Conservation (phyloP, 2,113 vertebrate genomes). For the Urocolius indicus region DNA sequence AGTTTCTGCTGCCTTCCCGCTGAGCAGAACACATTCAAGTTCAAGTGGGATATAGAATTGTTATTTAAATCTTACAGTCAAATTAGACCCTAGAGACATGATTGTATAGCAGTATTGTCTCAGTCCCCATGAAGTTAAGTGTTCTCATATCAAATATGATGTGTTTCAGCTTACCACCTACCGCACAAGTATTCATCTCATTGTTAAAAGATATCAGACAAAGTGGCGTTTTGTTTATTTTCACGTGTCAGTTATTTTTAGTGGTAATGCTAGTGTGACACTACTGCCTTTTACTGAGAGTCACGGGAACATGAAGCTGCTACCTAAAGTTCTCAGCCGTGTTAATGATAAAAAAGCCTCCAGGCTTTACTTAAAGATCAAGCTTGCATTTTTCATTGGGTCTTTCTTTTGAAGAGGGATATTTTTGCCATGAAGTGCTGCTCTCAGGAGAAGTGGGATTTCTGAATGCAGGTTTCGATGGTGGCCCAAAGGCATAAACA, state of each 20-base stretch:
- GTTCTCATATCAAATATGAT: constrained; percentile 42
- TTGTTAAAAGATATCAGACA: constrained; percentile 23
- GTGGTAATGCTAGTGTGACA: not conserved
- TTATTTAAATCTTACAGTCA: constrained; percentile 38
- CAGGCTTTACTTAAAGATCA: not conserved
- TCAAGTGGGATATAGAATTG: constrained; percentile 10
- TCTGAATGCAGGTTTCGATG: not conserved
- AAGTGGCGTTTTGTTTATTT: constrained; percentile 36
- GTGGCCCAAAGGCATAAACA: not conserved
- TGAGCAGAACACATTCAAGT: constrained; percentile 25
- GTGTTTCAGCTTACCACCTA: constrained; percentile 22
- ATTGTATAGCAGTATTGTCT: constrained; percentile 1
- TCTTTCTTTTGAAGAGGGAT: not conserved
- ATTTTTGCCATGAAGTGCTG: not conserved
- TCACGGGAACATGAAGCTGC: not conserved
- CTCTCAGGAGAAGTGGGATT: not conserved
- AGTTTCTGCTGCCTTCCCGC: not conserved
- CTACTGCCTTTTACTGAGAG: not conserved
- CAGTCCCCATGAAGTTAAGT: constrained; percentile 33
- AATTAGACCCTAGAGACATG: constrained; percentile 44
- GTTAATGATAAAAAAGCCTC: not conserved
- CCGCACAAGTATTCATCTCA: constrained; percentile 6
- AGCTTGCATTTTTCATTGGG: not conserved
- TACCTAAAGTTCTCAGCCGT: not conserved
- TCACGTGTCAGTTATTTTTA: constrained; percentile 14